These are phyloP conservation scores for Polyommatus iphigenia DNA, from an alignment of 2,888 invertebrate genomes.

Conservation along the genomic window DNA sequence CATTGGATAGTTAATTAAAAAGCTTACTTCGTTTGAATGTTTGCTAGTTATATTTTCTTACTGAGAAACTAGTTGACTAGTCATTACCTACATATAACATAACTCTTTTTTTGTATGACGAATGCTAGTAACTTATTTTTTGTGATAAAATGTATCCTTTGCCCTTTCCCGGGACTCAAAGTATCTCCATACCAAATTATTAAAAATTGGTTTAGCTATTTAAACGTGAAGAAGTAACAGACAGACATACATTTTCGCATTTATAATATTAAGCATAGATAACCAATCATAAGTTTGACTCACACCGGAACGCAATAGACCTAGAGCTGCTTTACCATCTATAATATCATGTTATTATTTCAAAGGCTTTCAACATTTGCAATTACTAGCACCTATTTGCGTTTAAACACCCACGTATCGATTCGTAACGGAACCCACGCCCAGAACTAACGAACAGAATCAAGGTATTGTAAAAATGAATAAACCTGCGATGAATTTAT, in stretches of 20 bases:
- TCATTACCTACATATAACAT: not conserved
- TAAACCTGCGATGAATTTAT: slow-evolving; percentile 42
- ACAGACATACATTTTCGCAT: not conserved
- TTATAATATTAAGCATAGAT: slow-evolving; percentile 17
- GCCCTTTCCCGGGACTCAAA: too few species aligned
- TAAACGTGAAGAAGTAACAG: not conserved
- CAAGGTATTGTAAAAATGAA: slow-evolving; percentile 65
- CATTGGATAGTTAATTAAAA: slow-evolving; percentile 28
- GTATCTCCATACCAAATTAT: too few species aligned
- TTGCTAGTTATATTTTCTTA: not conserved
- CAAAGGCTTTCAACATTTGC: slow-evolving; percentile 39
- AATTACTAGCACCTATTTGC: slow-evolving; percentile 45
- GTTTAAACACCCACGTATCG: slow-evolving; percentile 53
- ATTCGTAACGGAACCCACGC: slow-evolving; percentile 60
- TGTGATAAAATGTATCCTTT: too few species aligned
- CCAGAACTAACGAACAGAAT: slow-evolving; percentile 75
- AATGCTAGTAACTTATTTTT: too few species aligned
- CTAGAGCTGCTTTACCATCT: slow-evolving; percentile 31
- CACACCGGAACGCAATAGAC: not conserved
- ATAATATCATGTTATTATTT: slow-evolving; percentile 29
- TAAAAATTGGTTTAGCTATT: too few species aligned
- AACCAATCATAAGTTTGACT: slow-evolving; percentile 11
- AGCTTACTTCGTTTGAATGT: not conserved
- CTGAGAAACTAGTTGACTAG: not conserved
- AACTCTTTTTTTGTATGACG: too few species aligned